Percentiles rank a stretch among this genome's conserved stretches.
phyloP scores from a whole-genome alignment of 2,797 vertebrate genomes.

The Chiropotes sagulatus region DNA sequence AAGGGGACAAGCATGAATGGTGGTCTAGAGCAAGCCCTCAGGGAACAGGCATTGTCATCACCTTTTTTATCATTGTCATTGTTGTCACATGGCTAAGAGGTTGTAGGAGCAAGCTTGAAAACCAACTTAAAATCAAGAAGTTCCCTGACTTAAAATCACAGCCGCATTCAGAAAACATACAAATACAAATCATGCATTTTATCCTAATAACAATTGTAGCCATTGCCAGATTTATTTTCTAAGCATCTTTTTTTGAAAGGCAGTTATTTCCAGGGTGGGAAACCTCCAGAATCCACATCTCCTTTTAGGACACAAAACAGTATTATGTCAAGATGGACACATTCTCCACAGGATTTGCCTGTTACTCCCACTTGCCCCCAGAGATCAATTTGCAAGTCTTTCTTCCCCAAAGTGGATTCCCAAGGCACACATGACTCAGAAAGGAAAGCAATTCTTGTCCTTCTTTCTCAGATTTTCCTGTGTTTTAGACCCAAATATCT shows the following conservation, averaged over 20 bases:
- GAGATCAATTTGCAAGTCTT: background rate
- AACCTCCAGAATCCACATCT: background rate
- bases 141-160: background rate
- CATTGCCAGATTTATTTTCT: background rate
- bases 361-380: background rate
- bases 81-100: background rate
- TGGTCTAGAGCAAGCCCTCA: background rate
- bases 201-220: background rate
- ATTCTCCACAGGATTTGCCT: background rate
- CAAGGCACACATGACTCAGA: background rate
- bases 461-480: background rate
- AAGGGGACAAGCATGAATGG: background rate
- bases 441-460: background rate
- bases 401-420: background rate
- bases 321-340: background rate
- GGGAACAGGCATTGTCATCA: background rate
- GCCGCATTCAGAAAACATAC: background rate
- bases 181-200: background rate
- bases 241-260: background rate
- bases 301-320: background rate
- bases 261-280: background rate
- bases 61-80: accelerated
- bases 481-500: background rate
- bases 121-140: background rate
- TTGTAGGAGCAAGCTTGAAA: background rate